Base-by-base conservation (phyloP, 2,888 invertebrate species). In the Aleiodes alternator region DNA sequence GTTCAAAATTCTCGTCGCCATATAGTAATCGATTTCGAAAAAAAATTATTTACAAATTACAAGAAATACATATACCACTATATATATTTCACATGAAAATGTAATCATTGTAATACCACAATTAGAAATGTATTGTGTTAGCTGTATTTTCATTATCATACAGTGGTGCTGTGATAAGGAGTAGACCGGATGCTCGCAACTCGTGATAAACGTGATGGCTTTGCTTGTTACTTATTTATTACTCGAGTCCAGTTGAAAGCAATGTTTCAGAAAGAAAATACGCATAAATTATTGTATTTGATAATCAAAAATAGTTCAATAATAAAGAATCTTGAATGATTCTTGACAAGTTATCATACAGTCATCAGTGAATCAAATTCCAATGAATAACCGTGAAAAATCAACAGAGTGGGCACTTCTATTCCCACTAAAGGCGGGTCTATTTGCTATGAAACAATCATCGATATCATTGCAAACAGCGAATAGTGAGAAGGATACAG, bases 321-420 rank as follows among this genome's bases (percentile, higher is more conserved):
- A 34, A 29, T 16, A 43, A n/a, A 61, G 4, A 61, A 8, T 23
- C 6, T 4, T 50, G 50, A 29, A 43, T 43, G 43, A 11, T 43
- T 43, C 43, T 43, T 9, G 9, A 23, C 9, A 8, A 11, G 50
- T 16, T 9, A 51, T 48, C 23, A 23, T 23, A 23, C 23, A 23
- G 23, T 51, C 38, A 29, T 69, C 55, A 14, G 55, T 69, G 55
- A 56, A 23, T 11, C 34, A 31, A 23, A 23, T 66, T 9, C 78
- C 53, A 71, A 88, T 88, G 87, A 85, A 89, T 76, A 80, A 90
- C 87, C 89, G 91, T 87, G 87, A 91, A 88, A 86, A 91, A 89
- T 82, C 91, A 86, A 91, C 91, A 8, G 91, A 92, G 81, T 92
- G 91, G 89, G 94, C 94, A 7, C 89, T 93, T 66, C 84, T 92